Evolutionary conservation across 1,140 invertebrate genomes (phyloP).

Genomic region (Meteorus sp.): DNA sequence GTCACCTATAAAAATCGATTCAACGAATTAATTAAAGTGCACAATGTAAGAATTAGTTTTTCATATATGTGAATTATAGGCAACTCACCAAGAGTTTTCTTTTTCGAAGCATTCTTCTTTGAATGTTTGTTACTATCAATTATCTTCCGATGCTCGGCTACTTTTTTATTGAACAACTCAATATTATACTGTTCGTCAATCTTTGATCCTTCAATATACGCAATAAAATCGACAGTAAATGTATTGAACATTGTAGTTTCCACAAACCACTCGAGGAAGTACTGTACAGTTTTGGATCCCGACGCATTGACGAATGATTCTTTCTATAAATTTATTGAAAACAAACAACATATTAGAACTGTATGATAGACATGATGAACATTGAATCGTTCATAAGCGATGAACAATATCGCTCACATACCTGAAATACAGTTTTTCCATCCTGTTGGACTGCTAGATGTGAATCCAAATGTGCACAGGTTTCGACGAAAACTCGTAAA

Average conservation of each 20-base stretch:
- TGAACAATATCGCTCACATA: conserved; percentile 43
- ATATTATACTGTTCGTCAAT: conserved; percentile 18
- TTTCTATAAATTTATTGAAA: conserved; percentile 40
- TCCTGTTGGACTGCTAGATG: conserved; percentile 58
- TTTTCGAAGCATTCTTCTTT: conserved; percentile 28
- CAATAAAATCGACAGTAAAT: conserved; percentile 44
- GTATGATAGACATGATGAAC: background rate
- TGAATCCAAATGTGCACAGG: conserved; percentile 65
- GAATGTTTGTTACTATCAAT: conserved; percentile 25
- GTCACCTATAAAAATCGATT: conserved; percentile 22
- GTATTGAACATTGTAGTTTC: conserved; percentile 78
- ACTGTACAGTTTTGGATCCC: conserved; percentile 65
- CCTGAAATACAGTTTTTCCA: conserved; percentile 61
- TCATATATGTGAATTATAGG: conserved; percentile 7
- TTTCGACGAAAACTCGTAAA: conserved; percentile 68
- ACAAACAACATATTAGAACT: background rate
- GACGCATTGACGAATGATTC: conserved; percentile 62
- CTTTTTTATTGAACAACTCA: conserved; percentile 30
- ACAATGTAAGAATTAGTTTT: background rate
- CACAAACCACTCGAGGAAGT: conserved; percentile 81
- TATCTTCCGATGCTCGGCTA: conserved; percentile 28
- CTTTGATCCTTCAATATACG: conserved; percentile 18
- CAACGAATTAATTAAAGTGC: background rate
- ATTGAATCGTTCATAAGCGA: background rate
- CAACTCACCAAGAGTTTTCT: conserved; percentile 31